Base-by-base conservation (phyloP, 1,140 invertebrate species). In the Pogonomyrmex californicus region DNA sequence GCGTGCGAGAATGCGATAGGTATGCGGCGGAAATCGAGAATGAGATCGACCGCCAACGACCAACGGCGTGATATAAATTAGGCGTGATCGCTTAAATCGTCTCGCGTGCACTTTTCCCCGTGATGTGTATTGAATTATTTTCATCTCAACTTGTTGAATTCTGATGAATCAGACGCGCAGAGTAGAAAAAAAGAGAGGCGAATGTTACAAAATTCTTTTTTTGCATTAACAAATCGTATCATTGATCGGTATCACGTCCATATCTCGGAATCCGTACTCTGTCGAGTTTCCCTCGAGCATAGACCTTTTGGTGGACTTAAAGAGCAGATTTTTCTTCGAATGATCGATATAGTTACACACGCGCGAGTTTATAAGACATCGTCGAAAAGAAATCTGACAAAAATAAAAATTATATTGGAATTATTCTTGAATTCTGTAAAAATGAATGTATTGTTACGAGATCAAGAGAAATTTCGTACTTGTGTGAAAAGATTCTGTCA, bases 121-220 rank as follows among this genome's bases (percentile, higher is more conserved):
- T 62, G 79, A 83, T 75, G 33, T 2, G 68, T 41, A 68, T 44
- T 83, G 49, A 83, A 83, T 83, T 75, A 54, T 83, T 83, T 49
- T 83, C 68, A 54, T 83, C 79, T 68, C 79, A 75, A 83, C 79
- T 68, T 83, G 79, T 83, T 83, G 79, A 83, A 60, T 75, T 83
- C 54, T 44, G 77, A 51, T 44, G 79, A 17, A 62, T 60, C 68
- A 4, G 66, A 5, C 66, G 44, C 51, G 38, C 56, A 4, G 14
- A 5, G 1, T n/a, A 17, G 66, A 33, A 44, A 71, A 75, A 62
- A 76, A 44, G 30, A 5, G 51, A 44, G 17, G 44, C n/a, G 33
- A 41, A 71, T 82, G 41, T 41, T 2, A 23, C 30, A 36, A 60
- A 82, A 36, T 12, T 9, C 14, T 30, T 73, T 81, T 81, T 58